These are phyloP conservation scores for Pungitius pungitius DNA, from an alignment of 2,113 vertebrate genomes.

Conservation along the genomic window DNA sequence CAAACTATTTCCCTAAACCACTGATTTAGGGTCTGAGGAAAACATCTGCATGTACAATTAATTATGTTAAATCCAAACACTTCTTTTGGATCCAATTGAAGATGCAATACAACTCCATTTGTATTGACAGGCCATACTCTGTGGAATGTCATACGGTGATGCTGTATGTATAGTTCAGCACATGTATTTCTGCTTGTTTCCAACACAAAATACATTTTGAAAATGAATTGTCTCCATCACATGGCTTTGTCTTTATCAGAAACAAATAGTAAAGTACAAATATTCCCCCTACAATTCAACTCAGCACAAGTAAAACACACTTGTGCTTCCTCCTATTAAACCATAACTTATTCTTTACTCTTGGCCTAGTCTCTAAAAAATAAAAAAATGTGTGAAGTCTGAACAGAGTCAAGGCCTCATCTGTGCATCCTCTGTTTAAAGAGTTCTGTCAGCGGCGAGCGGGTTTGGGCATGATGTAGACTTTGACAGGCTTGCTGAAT, in stretches of 20 bases:
- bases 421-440: neutral
- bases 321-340: neutral
- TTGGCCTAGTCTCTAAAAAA: neutral
- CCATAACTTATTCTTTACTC: neutral
- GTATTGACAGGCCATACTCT: neutral
- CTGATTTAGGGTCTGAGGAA: neutral
- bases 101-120: neutral
- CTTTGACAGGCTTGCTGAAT: constrained; percentile 94
- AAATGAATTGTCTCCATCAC: neutral
- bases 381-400: neutral
- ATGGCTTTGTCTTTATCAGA: constrained; percentile 18
- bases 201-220: constrained; percentile 21
- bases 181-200: constrained; percentile 28
- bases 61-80: neutral
- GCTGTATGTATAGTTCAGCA: neutral
- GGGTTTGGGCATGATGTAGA: constrained; percentile 97
- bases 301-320: neutral
- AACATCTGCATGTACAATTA: neutral
- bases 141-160: neutral
- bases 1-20: too few relatives aligned
- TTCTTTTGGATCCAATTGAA: neutral
- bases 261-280: constrained; percentile 14
- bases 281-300: neutral
- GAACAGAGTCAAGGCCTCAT: neutral
- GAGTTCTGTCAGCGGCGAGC: constrained; percentile 80